Conservation (phyloP, 2,797 vertebrate genomes). For the Muscicapa comitata region DNA sequence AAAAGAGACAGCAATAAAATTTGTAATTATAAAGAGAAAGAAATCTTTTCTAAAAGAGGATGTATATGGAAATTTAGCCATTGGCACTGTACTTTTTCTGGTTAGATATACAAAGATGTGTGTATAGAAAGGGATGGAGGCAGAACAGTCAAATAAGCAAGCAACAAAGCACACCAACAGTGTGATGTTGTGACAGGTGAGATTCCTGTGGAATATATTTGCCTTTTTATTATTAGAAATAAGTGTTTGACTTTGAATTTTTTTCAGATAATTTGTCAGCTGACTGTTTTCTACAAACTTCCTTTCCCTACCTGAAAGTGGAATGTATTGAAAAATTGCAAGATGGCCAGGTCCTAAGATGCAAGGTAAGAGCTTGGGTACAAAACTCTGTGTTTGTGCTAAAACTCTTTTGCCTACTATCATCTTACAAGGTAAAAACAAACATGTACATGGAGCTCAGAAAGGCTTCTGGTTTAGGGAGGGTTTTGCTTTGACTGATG, state of each 20-base stretch:
- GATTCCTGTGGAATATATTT: background rate
- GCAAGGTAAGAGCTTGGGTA: background rate
- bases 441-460: background rate
- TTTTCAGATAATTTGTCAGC: background rate
- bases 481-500: background rate
- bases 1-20: background rate
- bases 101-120: background rate
- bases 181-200: background rate
- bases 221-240: background rate
- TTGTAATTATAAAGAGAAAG: background rate
- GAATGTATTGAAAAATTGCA: background rate
- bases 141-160: background rate
- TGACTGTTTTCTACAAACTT: background rate
- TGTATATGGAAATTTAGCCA: background rate
- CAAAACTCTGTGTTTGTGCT: background rate
- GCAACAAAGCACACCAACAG: background rate
- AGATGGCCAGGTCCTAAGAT: background rate
- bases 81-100: background rate
- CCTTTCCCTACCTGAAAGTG: background rate
- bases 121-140: background rate
- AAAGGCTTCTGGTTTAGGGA: background rate
- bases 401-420: background rate
- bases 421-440: background rate
- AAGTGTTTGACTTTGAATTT: background rate
- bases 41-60: background rate